A percentile compares a stretch with the other conserved stretches of the same genome.
phyloP scores from a whole-genome alignment of 1,140 invertebrate species.

The Plectus sambesii region DNA sequence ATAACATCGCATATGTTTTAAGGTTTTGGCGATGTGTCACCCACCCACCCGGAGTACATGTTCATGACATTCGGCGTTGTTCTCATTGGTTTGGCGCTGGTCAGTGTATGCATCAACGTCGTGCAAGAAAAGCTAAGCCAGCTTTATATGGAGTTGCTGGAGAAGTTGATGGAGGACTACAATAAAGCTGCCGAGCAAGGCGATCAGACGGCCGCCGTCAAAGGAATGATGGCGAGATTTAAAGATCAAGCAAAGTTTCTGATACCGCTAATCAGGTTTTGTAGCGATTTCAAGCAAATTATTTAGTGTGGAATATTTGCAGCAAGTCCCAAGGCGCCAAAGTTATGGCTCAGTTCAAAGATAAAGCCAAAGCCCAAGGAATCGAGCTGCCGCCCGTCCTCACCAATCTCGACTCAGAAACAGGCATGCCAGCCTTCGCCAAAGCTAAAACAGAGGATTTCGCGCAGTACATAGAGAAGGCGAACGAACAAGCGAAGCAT shows the following conservation, averaged over 20 bases:
- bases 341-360: slow-evolving; percentile 36
- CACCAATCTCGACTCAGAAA: slow-evolving; percentile 38
- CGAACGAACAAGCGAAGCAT: slow-evolving; percentile 20
- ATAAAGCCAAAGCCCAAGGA: slow-evolving; percentile 30
- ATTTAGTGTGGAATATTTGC: slow-evolving; percentile 8
- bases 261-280: slow-evolving; percentile 37
- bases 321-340: slow-evolving; percentile 38
- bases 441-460: slow-evolving; percentile 30
- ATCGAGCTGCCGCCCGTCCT: slow-evolving; percentile 38
- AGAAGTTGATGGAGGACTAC: slow-evolving; percentile 38
- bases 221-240: slow-evolving; percentile 38
- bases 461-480: slow-evolving; percentile 29
- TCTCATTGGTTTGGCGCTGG: slow-evolving; percentile 79
- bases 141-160: slow-evolving; percentile 32
- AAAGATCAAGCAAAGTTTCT: slow-evolving; percentile 36
- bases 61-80: slow-evolving; percentile 81
- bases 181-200: slow-evolving; percentile 32
- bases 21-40: slow-evolving; percentile 39
- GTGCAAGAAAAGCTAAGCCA: slow-evolving; percentile 37
- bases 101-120: slow-evolving; percentile 80
- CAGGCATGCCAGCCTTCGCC: slow-evolving; percentile 36
- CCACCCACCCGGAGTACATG: slow-evolving; percentile 69
- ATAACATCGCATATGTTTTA: slow-evolving; percentile 14
- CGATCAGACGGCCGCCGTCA: slow-evolving; percentile 34
- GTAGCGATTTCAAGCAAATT: background rate